A percentile compares a stretch with the other conserved stretches of the same genome.
phyloP scores from a whole-genome alignment of 1,140 invertebrate genomes.

The Prorops nasuta region DNA sequence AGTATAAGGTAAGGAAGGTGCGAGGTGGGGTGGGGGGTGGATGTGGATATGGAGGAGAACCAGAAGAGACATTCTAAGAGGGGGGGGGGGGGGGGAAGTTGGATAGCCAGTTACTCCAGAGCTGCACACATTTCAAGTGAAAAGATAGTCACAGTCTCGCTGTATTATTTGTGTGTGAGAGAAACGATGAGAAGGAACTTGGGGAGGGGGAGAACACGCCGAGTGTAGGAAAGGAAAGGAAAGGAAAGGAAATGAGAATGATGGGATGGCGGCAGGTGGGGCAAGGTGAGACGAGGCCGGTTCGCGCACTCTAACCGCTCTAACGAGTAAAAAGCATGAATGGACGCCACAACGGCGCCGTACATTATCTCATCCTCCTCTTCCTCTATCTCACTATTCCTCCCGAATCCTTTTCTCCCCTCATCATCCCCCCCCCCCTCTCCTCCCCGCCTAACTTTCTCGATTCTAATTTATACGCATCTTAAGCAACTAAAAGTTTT shows the following conservation, averaged over 20 bases:
- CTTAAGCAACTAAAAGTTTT: too few species aligned
- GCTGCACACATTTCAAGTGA: too few species aligned
- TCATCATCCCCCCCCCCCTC: conserved; percentile 14
- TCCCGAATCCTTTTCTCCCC: conserved; percentile 14
- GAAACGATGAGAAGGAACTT: background rate
- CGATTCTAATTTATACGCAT: too few species aligned
- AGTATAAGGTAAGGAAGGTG: too few species aligned
- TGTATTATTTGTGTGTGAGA: too few species aligned
- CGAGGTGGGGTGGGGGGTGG: too few species aligned
- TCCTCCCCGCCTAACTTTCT: conserved; percentile 18
- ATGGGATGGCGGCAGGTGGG: conserved; percentile 8
- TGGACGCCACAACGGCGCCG: conserved; percentile 38
- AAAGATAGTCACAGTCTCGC: too few species aligned
- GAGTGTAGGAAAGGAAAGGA: background rate
- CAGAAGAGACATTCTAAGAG: too few species aligned
- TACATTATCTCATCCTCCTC: conserved; percentile 34
- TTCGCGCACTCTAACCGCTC: conserved; percentile 20
- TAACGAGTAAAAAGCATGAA: conserved; percentile 44
- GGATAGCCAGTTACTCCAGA: too few species aligned
- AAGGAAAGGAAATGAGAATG: conserved; percentile 8
- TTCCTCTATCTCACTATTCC: conserved; percentile 39
- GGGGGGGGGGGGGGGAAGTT: too few species aligned
- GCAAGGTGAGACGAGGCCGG: conserved; percentile 12
- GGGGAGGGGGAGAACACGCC: background rate
- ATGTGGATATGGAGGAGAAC: too few species aligned